Evolutionary conservation across 1,140 invertebrate genomes (phyloP).

Genomic region (Procambarus clarkii): DNA sequence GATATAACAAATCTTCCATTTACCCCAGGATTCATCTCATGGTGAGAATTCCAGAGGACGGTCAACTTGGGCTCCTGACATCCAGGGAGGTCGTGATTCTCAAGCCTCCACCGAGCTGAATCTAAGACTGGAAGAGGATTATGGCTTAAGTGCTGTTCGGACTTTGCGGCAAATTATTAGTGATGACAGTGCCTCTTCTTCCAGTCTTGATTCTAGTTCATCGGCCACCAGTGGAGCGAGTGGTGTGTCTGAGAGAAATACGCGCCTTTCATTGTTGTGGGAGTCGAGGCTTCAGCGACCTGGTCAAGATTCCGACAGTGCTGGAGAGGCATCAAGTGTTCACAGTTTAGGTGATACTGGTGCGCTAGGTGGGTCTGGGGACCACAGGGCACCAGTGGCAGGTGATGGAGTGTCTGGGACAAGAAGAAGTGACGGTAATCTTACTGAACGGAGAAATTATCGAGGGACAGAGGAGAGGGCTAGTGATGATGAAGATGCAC

Average conservation of each 20-base stretch:
- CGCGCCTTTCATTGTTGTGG: slow-evolving; percentile 62
- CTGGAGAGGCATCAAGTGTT: slow-evolving; percentile 47
- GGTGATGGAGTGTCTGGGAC: background rate
- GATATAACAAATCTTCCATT: background rate
- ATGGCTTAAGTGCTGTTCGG: slow-evolving; percentile 20
- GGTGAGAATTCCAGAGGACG: slow-evolving; percentile 19
- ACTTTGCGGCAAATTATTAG: slow-evolving; percentile 58
- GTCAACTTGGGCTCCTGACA: background rate
- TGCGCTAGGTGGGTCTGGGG: background rate
- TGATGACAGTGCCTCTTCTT: slow-evolving; percentile 68
- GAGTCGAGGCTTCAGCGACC: slow-evolving; percentile 57
- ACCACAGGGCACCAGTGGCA: background rate
- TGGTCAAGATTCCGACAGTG: slow-evolving; percentile 58
- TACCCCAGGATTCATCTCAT: background rate
- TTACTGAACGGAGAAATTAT: slow-evolving; percentile 28
- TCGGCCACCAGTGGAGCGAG: slow-evolving; percentile 65
- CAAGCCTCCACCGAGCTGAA: slow-evolving; percentile 15
- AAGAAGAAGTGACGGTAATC: background rate
- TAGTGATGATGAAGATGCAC: slow-evolving; percentile 41
- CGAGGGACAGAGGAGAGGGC: slow-evolving; percentile 20
- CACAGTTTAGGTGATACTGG: slow-evolving; percentile 26
- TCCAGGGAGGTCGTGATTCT: slow-evolving; percentile 12
- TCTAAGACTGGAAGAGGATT: slow-evolving; percentile 49
- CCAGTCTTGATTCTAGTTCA: slow-evolving; percentile 64
- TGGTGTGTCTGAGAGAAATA: slow-evolving; percentile 63